These are phyloP conservation scores for Neoniphon sammara DNA, from an alignment of 2,797 vertebrate species.

Conservation along the genomic window DNA sequence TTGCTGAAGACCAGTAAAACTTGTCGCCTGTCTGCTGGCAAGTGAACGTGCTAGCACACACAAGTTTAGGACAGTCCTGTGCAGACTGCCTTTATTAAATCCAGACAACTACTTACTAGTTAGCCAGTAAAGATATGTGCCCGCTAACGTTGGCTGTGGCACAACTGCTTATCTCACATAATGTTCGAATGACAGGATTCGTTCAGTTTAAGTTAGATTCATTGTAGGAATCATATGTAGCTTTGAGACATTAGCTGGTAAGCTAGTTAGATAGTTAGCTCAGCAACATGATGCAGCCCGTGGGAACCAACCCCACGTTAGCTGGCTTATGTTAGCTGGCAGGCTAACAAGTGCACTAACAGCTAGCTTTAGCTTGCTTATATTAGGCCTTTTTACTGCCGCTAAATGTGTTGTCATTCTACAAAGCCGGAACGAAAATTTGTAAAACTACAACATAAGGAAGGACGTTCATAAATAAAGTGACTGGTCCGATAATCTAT, in stretches of 20 bases:
- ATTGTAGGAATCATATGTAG: conserved; percentile 11
- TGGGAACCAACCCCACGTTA: conserved; percentile 45
- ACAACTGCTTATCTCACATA: conserved; percentile 3
- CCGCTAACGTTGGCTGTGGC: not conserved
- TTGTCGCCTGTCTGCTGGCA: not conserved
- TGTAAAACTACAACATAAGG: not conserved
- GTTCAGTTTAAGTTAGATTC: not conserved
- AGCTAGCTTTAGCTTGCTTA: conserved; percentile 20
- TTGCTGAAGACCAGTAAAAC: not conserved
- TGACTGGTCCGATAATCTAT: not conserved
- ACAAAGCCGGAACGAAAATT: not conserved
- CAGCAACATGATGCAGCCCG: conserved; percentile 67
- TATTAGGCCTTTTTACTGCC: conserved; percentile 6
- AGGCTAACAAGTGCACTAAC: conserved; percentile 47
- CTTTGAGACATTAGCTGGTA: conserved; percentile 10
- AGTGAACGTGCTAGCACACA: conserved; percentile 5
- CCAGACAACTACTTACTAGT: not conserved
- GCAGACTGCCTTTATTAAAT: conserved; percentile 9
- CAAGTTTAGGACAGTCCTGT: conserved; percentile 18
- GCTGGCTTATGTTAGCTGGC: conserved; percentile 58
- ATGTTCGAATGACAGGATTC: not conserved
- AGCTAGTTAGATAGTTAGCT: conserved; percentile 27
- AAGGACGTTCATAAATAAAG: not conserved
- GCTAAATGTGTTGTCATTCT: conserved; percentile 14
- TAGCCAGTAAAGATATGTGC: not conserved